Percentiles rank a stretch among this genome's conserved stretches.
Evolutionary conservation across 2,113 vertebrate species (phyloP).

Genomic region (Microcebus jonahi): DNA sequence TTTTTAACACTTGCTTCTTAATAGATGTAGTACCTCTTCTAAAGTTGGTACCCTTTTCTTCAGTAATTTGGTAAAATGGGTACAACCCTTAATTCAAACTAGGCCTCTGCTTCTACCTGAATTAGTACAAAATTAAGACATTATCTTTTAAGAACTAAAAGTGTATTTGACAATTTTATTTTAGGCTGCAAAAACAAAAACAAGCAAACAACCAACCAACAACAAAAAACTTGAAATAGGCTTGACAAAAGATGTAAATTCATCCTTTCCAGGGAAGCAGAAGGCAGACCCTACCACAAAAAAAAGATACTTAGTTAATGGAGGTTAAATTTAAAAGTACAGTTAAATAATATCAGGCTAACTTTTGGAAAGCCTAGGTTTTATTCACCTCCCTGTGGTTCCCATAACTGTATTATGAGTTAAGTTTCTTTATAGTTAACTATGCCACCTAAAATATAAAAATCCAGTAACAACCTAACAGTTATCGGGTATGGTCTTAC

Average conservation of each 20-base stretch:
- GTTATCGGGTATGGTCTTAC: slow-evolving; percentile 81
- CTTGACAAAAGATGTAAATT: slow-evolving; percentile 74
- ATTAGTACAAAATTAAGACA: no score
- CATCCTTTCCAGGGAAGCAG: slow-evolving; percentile 76
- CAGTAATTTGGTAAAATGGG: no score
- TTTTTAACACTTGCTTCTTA: no score
- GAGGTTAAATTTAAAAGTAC: slow-evolving; percentile 72
- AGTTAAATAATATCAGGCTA: slow-evolving; percentile 81
- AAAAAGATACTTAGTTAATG: slow-evolving; percentile 74
- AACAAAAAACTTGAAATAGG: slow-evolving; percentile 71
- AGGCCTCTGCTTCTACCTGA: no score
- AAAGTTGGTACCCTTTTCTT: no score
- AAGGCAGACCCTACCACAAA: slow-evolving; percentile 77
- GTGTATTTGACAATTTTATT: no score
- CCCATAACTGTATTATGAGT: slow-evolving; percentile 83
- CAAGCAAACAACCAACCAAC: slow-evolving; percentile 72
- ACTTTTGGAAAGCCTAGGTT: slow-evolving; percentile 87
- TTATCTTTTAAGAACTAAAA: no score
- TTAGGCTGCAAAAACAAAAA: no score
- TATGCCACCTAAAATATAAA: slow-evolving; percentile 87
- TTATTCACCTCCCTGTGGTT: slow-evolving; percentile 88
- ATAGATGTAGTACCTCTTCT: no score
- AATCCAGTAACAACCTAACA: slow-evolving; percentile 87
- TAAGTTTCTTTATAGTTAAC: slow-evolving; percentile 83
- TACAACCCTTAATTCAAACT: no score